A percentile compares a stretch with the other conserved stretches of the same genome.
These are phyloP conservation scores for Ctenopoma kingsleyae DNA, from an alignment of 2,797 vertebrate species.

Conservation along the genomic window DNA sequence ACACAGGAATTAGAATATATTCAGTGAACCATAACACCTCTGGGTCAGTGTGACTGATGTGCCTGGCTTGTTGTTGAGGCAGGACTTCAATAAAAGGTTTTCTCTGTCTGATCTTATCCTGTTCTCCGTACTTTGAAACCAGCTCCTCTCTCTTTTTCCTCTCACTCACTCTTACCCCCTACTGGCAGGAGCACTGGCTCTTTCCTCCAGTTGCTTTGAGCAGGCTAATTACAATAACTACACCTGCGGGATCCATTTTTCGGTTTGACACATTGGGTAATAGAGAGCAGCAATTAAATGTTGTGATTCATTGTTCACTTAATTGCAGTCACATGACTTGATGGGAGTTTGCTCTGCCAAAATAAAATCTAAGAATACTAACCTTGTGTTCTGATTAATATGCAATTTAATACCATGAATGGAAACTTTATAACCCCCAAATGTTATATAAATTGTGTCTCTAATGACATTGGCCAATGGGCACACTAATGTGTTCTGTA, in stretches of 20 bases:
- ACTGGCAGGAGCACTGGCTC: slow-evolving; percentile 35
- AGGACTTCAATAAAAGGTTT: slow-evolving; percentile 58
- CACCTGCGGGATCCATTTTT: slow-evolving; percentile 77
- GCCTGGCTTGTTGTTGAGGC: slow-evolving; percentile 61
- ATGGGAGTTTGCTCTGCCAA: slow-evolving; percentile 28
- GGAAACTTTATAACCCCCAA: slow-evolving; percentile 24
- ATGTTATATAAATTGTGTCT: slow-evolving; percentile 36
- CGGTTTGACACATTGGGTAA: slow-evolving; percentile 69
- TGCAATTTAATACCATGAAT: slow-evolving; percentile 31
- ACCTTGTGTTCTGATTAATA: slow-evolving; percentile 10
- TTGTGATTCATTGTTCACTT: slow-evolving; percentile 70
- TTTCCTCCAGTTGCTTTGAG: slow-evolving; percentile 63
- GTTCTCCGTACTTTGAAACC: slow-evolving; percentile 28
- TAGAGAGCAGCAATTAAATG: slow-evolving; percentile 63
- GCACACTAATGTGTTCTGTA: slow-evolving; percentile 63
- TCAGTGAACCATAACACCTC: slow-evolving; percentile 49
- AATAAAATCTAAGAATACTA: slow-evolving; percentile 1
- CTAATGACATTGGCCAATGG: slow-evolving; percentile 66
- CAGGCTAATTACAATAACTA: slow-evolving; percentile 80
- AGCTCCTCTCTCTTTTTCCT: slow-evolving; percentile 23
- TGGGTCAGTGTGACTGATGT: slow-evolving; percentile 54
- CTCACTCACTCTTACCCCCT: slow-evolving; percentile 48
- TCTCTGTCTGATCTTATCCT: slow-evolving; percentile 43
- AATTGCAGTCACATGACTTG: slow-evolving; percentile 33
- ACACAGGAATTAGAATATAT: slow-evolving; percentile 55